Evolutionary conservation across 2,797 vertebrate genomes (phyloP).

Genomic region (Anguilla anguilla): DNA sequence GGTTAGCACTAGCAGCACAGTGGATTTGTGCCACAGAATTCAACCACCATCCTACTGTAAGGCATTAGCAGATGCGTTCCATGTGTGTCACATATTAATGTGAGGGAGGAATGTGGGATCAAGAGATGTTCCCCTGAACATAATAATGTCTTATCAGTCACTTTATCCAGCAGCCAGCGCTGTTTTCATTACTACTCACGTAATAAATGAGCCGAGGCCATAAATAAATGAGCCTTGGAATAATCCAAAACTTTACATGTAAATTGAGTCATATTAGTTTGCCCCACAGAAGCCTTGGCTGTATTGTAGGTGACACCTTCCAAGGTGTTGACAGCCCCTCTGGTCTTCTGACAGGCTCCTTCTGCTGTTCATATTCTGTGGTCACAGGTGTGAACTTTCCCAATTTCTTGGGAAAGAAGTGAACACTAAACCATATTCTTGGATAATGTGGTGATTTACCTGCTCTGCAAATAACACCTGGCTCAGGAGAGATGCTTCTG

Average conservation of each 20-base stretch:
- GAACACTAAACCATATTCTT: not conserved
- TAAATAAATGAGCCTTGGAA: not conserved
- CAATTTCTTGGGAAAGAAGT: not conserved
- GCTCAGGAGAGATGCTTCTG: not conserved
- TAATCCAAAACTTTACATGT: not conserved
- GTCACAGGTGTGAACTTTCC: not conserved
- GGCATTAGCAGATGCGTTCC: not conserved
- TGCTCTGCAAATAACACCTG: not conserved
- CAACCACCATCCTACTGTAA: conserved; percentile 4
- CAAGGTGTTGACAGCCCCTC: not conserved
- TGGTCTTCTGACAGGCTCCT: not conserved
- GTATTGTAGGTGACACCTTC: not conserved
- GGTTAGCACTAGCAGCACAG: not conserved
- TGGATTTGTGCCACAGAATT: not conserved
- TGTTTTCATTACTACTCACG: not conserved
- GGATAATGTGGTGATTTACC: not conserved
- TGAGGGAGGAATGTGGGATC: not conserved
- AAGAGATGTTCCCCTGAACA: not conserved
- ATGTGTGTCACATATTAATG: not conserved
- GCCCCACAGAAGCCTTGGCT: not conserved
- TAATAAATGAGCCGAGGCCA: not conserved
- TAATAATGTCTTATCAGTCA: not conserved
- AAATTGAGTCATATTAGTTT: not conserved
- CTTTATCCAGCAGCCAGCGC: not conserved
- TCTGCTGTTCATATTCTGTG: not conserved